Percentiles rank a stretch among this genome's conserved stretches.
Evolutionary conservation across 2,888 invertebrate genomes (phyloP).

Genomic region (Acleris sparsana): DNA sequence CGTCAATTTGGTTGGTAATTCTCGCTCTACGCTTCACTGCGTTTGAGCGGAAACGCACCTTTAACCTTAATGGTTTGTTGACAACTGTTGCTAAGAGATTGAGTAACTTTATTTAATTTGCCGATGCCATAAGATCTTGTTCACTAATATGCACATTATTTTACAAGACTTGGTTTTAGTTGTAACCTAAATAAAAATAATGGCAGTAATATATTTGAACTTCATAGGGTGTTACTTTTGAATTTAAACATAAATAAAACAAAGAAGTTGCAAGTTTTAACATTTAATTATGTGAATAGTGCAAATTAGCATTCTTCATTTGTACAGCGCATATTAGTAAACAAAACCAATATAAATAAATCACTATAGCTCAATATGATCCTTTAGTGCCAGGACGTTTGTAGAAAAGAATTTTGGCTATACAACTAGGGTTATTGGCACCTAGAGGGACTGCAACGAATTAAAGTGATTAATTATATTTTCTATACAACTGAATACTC

Average conservation of each 20-base stretch:
- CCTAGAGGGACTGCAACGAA: neutral
- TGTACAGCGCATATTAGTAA: conserved; percentile 33
- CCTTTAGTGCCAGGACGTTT: neutral
- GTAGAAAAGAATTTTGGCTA: neutral
- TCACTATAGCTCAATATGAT: conserved; percentile 15
- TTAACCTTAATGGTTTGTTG: too few species aligned
- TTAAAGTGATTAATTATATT: conserved; percentile 29
- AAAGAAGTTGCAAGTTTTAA: conserved; percentile 26
- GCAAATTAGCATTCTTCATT: conserved; percentile 26
- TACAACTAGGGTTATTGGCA: neutral
- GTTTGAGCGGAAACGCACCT: too few species aligned
- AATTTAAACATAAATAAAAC: conserved; percentile 12
- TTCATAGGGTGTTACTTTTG: too few species aligned
- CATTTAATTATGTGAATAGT: conserved; percentile 33
- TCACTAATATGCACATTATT: too few species aligned
- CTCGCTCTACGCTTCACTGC: too few species aligned
- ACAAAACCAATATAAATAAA: conserved; percentile 30
- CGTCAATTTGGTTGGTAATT: too few species aligned
- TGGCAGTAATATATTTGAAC: too few species aligned
- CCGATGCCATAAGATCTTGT: too few species aligned
- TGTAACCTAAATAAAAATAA: too few species aligned
- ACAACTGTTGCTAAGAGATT: too few species aligned
- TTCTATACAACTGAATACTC: conserved; percentile 18
- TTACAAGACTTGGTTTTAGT: too few species aligned
- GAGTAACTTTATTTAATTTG: too few species aligned